phyloP scores from a whole-genome alignment of 2,888 invertebrate species.

The Calliopum simillimum region DNA sequence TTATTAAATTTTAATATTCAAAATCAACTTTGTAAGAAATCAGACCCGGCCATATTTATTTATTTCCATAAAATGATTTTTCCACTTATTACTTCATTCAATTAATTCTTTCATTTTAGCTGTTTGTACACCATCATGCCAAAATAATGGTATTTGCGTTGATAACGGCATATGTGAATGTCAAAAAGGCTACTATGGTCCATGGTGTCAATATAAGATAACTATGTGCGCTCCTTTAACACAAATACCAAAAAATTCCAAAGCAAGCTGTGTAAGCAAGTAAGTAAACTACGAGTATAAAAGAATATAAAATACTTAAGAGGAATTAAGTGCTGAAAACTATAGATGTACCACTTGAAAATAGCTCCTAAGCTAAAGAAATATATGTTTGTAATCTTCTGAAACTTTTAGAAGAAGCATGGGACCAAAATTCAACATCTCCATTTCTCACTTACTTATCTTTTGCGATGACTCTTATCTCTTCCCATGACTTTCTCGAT shows the following conservation, averaged over 20 bases:
- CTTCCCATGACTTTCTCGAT: no score
- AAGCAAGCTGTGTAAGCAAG: constrained; percentile 74
- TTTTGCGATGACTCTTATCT: no score
- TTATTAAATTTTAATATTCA: background rate
- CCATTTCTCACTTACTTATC: no score
- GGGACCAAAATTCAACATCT: no score
- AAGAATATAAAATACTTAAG: background rate
- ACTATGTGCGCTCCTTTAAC: constrained; percentile 78
- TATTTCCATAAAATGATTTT: no score
- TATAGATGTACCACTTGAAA: no score
- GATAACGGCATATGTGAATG: constrained; percentile 82
- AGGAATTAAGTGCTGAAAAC: no score
- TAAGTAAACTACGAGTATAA: constrained; percentile 70
- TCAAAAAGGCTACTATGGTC: constrained; percentile 77
- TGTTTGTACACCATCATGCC: constrained; percentile 79
- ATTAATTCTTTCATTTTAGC: constrained; percentile 69
- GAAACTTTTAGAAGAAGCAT: no score
- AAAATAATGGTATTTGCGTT: constrained; percentile 85
- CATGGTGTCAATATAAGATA: constrained; percentile 80
- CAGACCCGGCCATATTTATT: no score
- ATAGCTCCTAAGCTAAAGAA: no score
- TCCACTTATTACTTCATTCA: background rate
- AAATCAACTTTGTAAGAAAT: no score
- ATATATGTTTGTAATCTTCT: no score
- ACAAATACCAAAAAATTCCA: constrained; percentile 75